Base-by-base conservation (phyloP, 2,888 invertebrate species). In the Cephus rjabovi region DNA sequence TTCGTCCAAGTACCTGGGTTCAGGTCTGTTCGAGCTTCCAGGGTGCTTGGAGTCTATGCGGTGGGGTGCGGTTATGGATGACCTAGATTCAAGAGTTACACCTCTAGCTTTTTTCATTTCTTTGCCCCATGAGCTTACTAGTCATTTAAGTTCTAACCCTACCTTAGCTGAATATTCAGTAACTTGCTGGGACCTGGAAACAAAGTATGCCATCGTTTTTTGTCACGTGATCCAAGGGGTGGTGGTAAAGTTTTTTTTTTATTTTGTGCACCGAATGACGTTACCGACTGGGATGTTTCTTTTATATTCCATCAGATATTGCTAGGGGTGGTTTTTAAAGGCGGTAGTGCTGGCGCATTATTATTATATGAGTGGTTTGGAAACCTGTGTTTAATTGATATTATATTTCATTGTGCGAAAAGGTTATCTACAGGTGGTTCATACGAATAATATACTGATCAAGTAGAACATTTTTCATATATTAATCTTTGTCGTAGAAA, bases 141-240 rank as follows among this genome's bases (percentile, higher is more conserved):
- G 30, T 1, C 71, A 71, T 71, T 71, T 30, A 34, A 31, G 71
- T 71, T 30, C 34, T 71, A 23, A 33, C 37, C 30, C 30, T 1
- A 75, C 69, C 77, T n/a, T 15, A 56, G 56, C 30, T 73, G 73
- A 15, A 74, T 11, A 34, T 30, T 74, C 34, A 35, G 74, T 3
- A 35, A 74, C 12, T 56, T 56, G 56, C 23, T 6, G 23, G 56
- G 23, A 56, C 9, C 56, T 56, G 56, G 23, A 56, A 56, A 23
- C 56, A 2, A 56, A 15, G 9, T 56, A 56, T 23, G 56, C 23
- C 56, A 56, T 56, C 1, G 15, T 56, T 23, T 9, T 6, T 15
- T 9, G 23, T 56, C 23, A 56, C 56, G 56, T 23, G 23, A 23
- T 23, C 23, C 56, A 23, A 23, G 23, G 23, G 23, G 23, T 56